phyloP scores from a whole-genome alignment of 2,888 invertebrate genomes.

The Synergus itoensis region DNA sequence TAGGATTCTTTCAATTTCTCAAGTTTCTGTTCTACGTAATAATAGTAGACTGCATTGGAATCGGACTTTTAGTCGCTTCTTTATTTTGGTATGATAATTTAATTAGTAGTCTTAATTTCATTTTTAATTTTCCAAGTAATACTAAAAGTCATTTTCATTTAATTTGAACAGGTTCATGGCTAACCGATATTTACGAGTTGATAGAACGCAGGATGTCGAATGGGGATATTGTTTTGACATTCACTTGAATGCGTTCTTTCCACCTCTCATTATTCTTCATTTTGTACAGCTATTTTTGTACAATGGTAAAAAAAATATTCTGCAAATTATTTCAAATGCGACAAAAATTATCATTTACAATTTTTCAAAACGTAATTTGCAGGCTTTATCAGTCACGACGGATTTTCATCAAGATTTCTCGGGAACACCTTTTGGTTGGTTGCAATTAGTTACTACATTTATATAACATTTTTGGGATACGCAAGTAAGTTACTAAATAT shows the following conservation, averaged over 20 bases:
- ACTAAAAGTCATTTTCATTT: not conserved
- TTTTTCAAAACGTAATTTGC: slow-evolving; percentile 69
- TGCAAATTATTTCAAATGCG: slow-evolving; percentile 19
- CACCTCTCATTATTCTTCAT: slow-evolving; percentile 95
- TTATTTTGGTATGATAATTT: slow-evolving; percentile 86
- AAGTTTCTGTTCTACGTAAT: slow-evolving; percentile 94
- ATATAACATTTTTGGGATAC: slow-evolving; percentile 98
- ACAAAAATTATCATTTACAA: not conserved
- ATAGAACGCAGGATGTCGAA: slow-evolving; percentile 90
- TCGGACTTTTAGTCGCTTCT: slow-evolving; percentile 92
- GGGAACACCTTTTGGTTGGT: slow-evolving; percentile 97
- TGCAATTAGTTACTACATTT: slow-evolving; percentile 94
- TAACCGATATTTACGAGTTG: slow-evolving; percentile 87
- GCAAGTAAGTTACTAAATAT: slow-evolving; percentile 84
- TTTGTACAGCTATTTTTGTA: slow-evolving; percentile 94
- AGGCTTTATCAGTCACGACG: slow-evolving; percentile 88
- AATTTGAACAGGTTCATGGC: slow-evolving; percentile 85
- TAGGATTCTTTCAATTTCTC: slow-evolving; percentile 85
- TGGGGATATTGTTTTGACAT: slow-evolving; percentile 99
- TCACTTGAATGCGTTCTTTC: slow-evolving; percentile 98
- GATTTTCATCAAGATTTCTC: slow-evolving; percentile 89
- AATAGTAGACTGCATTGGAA: slow-evolving; percentile 95
- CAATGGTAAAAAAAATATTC: slow-evolving; percentile 81
- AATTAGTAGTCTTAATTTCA: slow-evolving; percentile 19
- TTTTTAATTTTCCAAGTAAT: not conserved